phyloP scores from a whole-genome alignment of 2,888 invertebrate species.

The Nephrotoma appendiculata region DNA sequence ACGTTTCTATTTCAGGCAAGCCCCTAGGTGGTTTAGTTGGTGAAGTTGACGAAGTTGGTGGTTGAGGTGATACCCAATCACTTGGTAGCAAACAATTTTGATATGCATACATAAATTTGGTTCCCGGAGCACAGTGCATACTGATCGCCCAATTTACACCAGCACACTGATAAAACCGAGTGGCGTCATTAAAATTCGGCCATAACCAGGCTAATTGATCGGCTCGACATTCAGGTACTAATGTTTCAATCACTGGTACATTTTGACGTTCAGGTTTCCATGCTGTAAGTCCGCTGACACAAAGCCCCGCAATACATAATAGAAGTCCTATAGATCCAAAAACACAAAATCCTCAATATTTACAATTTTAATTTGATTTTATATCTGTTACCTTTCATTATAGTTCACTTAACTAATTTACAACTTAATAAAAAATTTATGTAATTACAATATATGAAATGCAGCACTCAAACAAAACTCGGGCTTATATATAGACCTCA shows the following conservation, averaged over 20 bases:
- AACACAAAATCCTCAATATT: not conserved
- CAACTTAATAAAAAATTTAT: no score
- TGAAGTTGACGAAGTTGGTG: not conserved
- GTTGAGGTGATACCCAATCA: not conserved
- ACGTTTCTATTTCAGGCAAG: not conserved
- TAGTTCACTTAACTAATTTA: not conserved
- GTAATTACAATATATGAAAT: no score
- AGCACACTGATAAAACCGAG: not conserved
- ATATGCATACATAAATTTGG: not conserved
- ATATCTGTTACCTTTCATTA: not conserved
- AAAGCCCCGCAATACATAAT: not conserved
- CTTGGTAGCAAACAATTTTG: not conserved
- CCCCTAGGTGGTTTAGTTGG: not conserved
- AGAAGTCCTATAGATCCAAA: not conserved
- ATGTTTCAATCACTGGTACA: not conserved
- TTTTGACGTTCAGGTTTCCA: not conserved
- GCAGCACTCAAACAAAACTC: no score
- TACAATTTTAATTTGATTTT: not conserved
- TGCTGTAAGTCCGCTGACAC: not conserved
- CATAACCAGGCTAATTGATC: not conserved
- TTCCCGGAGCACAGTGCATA: not conserved
- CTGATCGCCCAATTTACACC: not conserved
- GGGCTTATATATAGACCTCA: no score
- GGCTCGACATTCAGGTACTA: not conserved
- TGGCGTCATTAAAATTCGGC: not conserved